phyloP scores from a whole-genome alignment of 2,888 invertebrate genomes.

The Leptothorax acervorum region DNA sequence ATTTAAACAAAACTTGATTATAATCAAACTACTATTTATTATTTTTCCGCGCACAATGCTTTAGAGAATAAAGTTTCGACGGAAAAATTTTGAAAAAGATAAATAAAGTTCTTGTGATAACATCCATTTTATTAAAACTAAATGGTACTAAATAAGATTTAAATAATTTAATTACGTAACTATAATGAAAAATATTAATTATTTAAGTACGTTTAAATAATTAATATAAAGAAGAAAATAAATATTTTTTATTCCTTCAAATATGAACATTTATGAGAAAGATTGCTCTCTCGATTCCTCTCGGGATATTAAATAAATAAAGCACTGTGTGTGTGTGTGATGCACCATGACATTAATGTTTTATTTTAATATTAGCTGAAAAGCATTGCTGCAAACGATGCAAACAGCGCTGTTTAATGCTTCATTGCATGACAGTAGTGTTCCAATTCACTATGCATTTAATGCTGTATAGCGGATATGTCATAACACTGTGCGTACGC shows the following conservation, averaged over 20 bases:
- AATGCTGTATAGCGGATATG: not conserved
- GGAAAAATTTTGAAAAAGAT: not conserved
- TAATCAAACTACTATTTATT: not conserved
- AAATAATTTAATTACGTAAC: not conserved
- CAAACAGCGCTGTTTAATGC: not conserved
- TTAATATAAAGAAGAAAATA: not conserved
- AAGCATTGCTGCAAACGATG: not conserved
- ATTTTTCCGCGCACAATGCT: not conserved
- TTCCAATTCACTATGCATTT: slow-evolving; percentile 5
- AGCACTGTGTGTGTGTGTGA: not conserved
- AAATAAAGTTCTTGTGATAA: not conserved
- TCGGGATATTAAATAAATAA: not conserved
- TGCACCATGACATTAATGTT: not conserved
- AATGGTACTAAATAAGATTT: not conserved
- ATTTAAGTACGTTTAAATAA: not conserved
- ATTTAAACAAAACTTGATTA: not conserved
- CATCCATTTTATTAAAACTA: not conserved
- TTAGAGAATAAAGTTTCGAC: not conserved
- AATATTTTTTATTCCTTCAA: not conserved
- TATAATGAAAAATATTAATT: not conserved
- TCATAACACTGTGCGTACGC: not conserved
- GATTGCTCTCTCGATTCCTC: not conserved
- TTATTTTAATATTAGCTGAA: not conserved
- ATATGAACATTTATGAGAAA: not conserved
- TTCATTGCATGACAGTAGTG: slow-evolving; percentile 3